Evolutionary conservation across 2,888 invertebrate genomes (phyloP).

Genomic region (Lycia hirtaria): DNA sequence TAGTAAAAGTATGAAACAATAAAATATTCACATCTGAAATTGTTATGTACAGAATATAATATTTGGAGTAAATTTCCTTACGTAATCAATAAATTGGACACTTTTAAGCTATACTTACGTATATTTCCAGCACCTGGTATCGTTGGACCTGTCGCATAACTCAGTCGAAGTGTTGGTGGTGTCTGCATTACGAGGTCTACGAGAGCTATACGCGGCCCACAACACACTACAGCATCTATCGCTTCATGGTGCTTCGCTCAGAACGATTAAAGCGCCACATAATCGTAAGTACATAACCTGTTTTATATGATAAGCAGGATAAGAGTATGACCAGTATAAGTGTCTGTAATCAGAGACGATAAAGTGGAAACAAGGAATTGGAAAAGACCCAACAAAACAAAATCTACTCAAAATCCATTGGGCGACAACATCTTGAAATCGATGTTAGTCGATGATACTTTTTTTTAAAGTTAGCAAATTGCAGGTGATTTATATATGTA

Average conservation of each 20-base stretch:
- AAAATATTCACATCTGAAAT: no score
- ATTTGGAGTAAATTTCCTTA: neutral
- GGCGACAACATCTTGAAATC: neutral
- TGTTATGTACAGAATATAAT: no score
- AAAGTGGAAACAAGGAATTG: no score
- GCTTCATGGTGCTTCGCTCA: conserved; percentile 90
- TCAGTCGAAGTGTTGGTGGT: conserved; percentile 93
- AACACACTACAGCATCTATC: conserved; percentile 91
- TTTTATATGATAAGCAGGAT: no score
- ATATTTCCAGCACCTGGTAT: conserved; percentile 90
- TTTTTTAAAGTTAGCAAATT: neutral
- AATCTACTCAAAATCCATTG: neutral
- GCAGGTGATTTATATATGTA: no score
- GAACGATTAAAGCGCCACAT: conserved; percentile 91
- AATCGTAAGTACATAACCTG: conserved; percentile 90
- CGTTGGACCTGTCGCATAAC: conserved; percentile 94
- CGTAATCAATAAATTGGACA: neutral
- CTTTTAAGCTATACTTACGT: neutral
- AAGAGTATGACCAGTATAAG: no score
- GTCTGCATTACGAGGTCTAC: conserved; percentile 91
- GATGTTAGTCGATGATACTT: neutral
- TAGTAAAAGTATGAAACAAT: no score
- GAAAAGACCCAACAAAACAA: no score
- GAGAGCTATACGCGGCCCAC: conserved; percentile 91
- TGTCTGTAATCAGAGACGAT: no score